Evolutionary conservation across 1,140 invertebrate species (phyloP).

Genomic region (Heterodera schachtii): DNA sequence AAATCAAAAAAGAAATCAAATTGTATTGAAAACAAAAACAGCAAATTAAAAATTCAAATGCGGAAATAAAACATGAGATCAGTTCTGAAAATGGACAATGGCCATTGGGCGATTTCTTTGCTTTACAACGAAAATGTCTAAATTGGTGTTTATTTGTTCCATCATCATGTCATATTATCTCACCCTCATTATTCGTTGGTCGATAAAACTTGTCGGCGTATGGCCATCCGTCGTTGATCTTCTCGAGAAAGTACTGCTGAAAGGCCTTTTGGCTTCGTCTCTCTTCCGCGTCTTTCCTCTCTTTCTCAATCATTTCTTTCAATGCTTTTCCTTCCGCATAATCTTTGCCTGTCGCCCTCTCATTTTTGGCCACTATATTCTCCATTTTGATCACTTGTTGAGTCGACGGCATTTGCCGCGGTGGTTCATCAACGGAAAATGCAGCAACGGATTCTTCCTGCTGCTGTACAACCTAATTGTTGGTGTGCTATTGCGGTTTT

Average conservation of each 20-base stretch:
- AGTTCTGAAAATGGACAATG: conserved; percentile 50
- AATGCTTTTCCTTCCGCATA: conserved; percentile 20
- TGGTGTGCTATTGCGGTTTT: too few relatives aligned
- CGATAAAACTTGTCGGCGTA: conserved; percentile 53
- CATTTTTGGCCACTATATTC: too few relatives aligned
- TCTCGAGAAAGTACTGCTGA: conserved; percentile 41
- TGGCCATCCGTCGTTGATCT: conserved; percentile 56
- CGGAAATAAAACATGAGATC: not conserved
- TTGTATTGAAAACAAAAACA: too few relatives aligned
- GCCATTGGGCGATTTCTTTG: conserved; percentile 39
- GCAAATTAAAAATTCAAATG: too few relatives aligned
- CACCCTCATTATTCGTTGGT: conserved; percentile 32
- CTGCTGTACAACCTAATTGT: too few relatives aligned
- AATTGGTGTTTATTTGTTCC: conserved; percentile 13
- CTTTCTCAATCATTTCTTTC: conserved; percentile 13
- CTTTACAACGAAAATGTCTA: conserved; percentile 42
- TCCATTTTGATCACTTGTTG: too few relatives aligned
- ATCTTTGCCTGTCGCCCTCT: not conserved
- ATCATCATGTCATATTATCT: not conserved
- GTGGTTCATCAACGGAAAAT: too few relatives aligned
- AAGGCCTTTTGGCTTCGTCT: not conserved
- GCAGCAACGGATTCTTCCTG: too few relatives aligned
- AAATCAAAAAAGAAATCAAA: too few relatives aligned
- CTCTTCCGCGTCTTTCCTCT: not conserved
- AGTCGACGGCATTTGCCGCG: too few relatives aligned